These are phyloP conservation scores for Oenanthe melanoleuca DNA, from an alignment of 2,113 vertebrate species.

Conservation along the genomic window DNA sequence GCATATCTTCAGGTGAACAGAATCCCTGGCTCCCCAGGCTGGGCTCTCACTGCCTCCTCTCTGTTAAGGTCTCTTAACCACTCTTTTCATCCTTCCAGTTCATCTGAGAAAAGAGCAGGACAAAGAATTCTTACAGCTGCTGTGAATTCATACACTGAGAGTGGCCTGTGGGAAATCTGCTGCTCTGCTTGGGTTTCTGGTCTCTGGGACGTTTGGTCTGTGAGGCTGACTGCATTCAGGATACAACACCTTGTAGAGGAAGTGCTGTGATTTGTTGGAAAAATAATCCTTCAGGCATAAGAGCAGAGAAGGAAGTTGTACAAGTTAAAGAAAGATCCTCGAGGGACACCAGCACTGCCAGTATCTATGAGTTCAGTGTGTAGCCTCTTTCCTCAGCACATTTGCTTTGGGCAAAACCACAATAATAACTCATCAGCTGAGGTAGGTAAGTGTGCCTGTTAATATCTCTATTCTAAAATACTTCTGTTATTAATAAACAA, in stretches of 20 bases:
- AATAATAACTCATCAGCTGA: background rate
- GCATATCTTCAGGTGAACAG: background rate
- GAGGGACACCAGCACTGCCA: background rate
- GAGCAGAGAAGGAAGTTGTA: background rate
- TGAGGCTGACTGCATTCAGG: background rate
- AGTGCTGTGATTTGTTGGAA: background rate
- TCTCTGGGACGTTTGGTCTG: background rate
- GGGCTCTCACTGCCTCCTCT: background rate
- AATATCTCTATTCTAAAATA: background rate
- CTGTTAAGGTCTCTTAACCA: background rate
- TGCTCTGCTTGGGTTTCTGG: background rate
- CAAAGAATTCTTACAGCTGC: background rate
- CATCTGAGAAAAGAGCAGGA: background rate
- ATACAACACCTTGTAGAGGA: background rate
- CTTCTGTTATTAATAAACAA: background rate
- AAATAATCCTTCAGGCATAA: background rate
- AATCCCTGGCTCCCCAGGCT: background rate
- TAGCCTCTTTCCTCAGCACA: background rate
- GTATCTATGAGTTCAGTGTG: fast-evolving
- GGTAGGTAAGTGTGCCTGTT: background rate
- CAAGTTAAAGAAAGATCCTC: background rate
- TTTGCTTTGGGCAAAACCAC: background rate
- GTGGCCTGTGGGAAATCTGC: background rate
- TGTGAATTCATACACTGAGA: background rate
- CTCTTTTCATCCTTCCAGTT: background rate